Evolutionary conservation across 2,888 invertebrate species (phyloP), one percentile per base, ranked within the genome.

Genomic region (Parapristionchus giblindavisi): DNA sequence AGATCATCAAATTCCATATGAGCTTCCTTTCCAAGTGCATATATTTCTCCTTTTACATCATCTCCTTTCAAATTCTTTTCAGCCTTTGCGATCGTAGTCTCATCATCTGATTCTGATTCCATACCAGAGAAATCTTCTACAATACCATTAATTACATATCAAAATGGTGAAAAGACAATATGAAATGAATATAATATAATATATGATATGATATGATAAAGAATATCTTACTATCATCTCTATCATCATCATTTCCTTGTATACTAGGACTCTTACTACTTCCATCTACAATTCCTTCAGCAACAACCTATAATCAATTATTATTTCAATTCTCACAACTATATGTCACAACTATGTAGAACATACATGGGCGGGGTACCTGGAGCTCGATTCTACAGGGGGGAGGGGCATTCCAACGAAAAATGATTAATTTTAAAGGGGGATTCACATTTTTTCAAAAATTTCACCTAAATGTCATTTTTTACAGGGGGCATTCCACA

Each of bases 1-100:
- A 96, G 91, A 88, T 95, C 94, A 89, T 94, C 94, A 80, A 96
- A 91, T 77, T 94, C 94, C 90, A 94, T 92, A 89, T 93, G 92
- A 84, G 94, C 94, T 90, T 97, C 96, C 88, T 93, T 92, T 86
- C 93, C 93, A 85, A 97, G 90, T 77, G 93, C 92, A 84, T 93
- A 93, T 32, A 96, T 91, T 90, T 97, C 96, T 86, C 91, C 92
- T 90, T 83, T 91, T 89, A 78, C 90, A 36, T 82, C 80, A 56
- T 75, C 56, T 34, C 96, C 76, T 68, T 72, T 78, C 73, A 74
- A 48, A 0, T 76, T 63, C 54, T 74, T 76, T 71, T 84, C 82
- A 2, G 79, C 83, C 34, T 78, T 77, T 1, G 79, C 84, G 58
- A 84, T 81, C 21, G 84, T 80, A 17, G 75, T 66, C 73, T 85